phyloP scores from a whole-genome alignment of 2,113 vertebrate genomes.

The Origma solitaria region DNA sequence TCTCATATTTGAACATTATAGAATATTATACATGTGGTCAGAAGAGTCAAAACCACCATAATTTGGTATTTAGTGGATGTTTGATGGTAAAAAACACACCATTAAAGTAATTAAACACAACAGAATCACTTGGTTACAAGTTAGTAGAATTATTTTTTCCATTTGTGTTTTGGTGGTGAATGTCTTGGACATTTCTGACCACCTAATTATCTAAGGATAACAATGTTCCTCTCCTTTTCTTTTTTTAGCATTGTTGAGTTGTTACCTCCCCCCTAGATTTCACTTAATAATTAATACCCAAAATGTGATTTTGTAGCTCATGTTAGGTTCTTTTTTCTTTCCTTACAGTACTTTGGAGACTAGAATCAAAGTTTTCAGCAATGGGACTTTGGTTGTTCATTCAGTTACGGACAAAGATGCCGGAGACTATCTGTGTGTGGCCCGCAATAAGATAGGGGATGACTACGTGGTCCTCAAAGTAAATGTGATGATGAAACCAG shows the following conservation, averaged over 20 bases:
- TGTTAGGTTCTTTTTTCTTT: background rate
- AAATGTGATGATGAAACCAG: conserved; percentile 82
- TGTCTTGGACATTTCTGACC: background rate
- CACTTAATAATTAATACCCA: background rate
- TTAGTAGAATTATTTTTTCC: background rate
- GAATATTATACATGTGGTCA: background rate
- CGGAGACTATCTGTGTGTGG: conserved; percentile 89
- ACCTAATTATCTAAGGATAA: background rate
- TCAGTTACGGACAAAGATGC: conserved; percentile 83
- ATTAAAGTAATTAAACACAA: background rate
- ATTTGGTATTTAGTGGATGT: background rate
- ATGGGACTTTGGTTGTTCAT: conserved; percentile 81
- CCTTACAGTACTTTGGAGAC: conserved; percentile 73
- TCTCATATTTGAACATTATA: background rate
- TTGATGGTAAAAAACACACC: background rate
- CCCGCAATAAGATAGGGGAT: conserved; percentile 85
- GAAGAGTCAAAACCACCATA: background rate
- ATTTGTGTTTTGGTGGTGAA: background rate
- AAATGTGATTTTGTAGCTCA: background rate
- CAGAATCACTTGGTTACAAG: background rate
- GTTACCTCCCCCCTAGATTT: background rate
- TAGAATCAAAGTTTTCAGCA: conserved; percentile 80
- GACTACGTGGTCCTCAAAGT: conserved; percentile 81
- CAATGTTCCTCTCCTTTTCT: background rate
- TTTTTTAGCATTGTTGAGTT: background rate